Percentiles rank a stretch among this genome's conserved stretches.
Evolutionary conservation across 1,140 invertebrate species (phyloP).

Genomic region (Theocolax elegans): DNA sequence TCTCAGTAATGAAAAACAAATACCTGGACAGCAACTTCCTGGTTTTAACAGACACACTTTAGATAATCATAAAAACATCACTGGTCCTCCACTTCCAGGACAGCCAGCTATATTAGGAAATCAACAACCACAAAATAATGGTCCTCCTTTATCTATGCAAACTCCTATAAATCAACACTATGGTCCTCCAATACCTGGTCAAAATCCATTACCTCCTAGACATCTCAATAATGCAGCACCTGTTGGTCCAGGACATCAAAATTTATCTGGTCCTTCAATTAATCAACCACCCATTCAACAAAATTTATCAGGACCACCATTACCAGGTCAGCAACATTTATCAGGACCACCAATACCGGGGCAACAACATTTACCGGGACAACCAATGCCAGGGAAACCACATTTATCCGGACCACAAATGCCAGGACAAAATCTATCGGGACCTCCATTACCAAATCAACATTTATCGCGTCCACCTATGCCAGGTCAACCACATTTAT

Average conservation of each 20-base stretch:
- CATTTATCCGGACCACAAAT: slow-evolving; percentile 56
- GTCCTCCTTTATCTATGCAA: slow-evolving; percentile 48
- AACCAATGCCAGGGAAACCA: slow-evolving; percentile 46
- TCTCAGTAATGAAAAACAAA: neutral
- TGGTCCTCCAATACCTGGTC: neutral
- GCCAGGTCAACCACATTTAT: slow-evolving; percentile 42
- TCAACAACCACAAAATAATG: slow-evolving; percentile 44
- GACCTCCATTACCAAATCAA: slow-evolving; percentile 40
- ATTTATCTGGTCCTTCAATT: slow-evolving; percentile 34
- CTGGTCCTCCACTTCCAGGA: slow-evolving; percentile 56
- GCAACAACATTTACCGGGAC: slow-evolving; percentile 46
- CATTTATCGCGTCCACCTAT: slow-evolving; percentile 47
- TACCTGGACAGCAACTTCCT: neutral
- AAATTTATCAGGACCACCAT: slow-evolving; percentile 18
- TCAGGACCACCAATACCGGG: slow-evolving; percentile 31
- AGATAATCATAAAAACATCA: neutral
- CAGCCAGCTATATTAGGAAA: neutral
- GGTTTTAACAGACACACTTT: no score
- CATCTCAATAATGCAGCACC: slow-evolving; percentile 52
- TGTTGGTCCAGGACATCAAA: slow-evolving; percentile 48
- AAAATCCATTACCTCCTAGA: slow-evolving; percentile 39
- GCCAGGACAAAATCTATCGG: slow-evolving; percentile 14
- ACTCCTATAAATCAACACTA: slow-evolving; percentile 24
- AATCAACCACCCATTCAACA: slow-evolving; percentile 38
- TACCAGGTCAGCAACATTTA: slow-evolving; percentile 42